phyloP scores from a whole-genome alignment of 2,797 vertebrate species.

The Gobionotothen gibberifrons region DNA sequence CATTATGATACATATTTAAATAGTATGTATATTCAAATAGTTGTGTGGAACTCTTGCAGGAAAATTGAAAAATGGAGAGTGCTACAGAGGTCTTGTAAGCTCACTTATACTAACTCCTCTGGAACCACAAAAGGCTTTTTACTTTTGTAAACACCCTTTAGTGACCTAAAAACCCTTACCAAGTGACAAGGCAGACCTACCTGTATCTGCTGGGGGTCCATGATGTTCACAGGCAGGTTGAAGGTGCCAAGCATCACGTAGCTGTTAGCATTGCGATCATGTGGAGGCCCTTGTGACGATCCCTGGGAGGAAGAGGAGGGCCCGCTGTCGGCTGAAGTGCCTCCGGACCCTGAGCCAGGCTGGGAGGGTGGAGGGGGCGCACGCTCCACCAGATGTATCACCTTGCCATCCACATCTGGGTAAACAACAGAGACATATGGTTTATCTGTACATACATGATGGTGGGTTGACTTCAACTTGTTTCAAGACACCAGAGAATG shows the following conservation, averaged over 20 bases:
- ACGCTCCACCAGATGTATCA: conserved; percentile 94
- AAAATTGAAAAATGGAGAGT: no score
- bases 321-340: conserved; percentile 76
- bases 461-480: background rate
- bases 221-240: conserved; percentile 92
- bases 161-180: background rate
- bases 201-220: conserved; percentile 88
- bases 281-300: conserved; percentile 83
- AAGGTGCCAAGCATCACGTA: conserved; percentile 96
- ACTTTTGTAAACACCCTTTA: background rate
- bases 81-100: background rate
- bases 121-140: no score
- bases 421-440: background rate
- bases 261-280: conserved; percentile 94
- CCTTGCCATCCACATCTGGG: conserved; percentile 93
- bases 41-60: no score
- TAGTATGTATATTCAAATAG: no score
- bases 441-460: background rate
- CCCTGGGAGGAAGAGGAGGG: conserved; percentile 82
- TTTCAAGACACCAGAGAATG: background rate
- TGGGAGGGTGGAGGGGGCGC: conserved; percentile 91
- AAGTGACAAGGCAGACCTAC: conserved; percentile 49
- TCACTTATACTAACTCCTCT: background rate
- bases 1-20: background rate
- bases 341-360: conserved; percentile 85